Base-by-base conservation (phyloP, 2,888 invertebrate genomes). In the Apotomis betuletana region DNA sequence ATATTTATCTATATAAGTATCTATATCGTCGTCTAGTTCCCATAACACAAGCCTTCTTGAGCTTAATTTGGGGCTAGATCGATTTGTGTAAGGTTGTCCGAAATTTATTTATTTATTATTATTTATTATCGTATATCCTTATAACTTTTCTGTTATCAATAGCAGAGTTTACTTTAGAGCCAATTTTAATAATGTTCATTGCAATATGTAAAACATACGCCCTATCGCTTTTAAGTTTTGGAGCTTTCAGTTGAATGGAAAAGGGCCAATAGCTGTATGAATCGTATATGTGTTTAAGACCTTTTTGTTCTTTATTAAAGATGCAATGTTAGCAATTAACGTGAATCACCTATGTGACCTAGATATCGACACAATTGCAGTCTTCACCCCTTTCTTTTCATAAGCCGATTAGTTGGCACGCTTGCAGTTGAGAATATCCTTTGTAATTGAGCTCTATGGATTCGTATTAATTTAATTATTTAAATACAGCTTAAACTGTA, bases 341-440 rank as follows among this genome's bases (percentile, higher is more conserved):
- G 36, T 52, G 52, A 62, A 62, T 63, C 52, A 63, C 63, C 63
- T 63, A 15, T 52, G 51, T 52, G 63, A 52, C 63, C 63, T 52
- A 63, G 52, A 63, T 63, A 63, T 63, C 36, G 46, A 15, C 15
- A 49, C 13, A 52, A 52, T 62, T 63, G 36, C 62, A 63, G 38
- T 41, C 52, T 52, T 62, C 38, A 62, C 51, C 52, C 27, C 52
- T 63, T 52, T 63, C 62, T 52, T 62, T 51, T 52, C 36, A 51
- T 62, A 63, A 63, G 63, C 63, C 9, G 52, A 63, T 63, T 63
- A 63, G 13, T 38, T 36, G n/a, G 36, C 51, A 62, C 62, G 51
- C 49, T 15, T 9, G 1, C 12, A 51, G 5, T 9, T 62, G n/a
- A n/a, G 3, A 3, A 55, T 55, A 6, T 51, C 51, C 38, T 62